Percentiles rank a stretch among this genome's conserved stretches.
phyloP scores from a whole-genome alignment of 1,140 invertebrate genomes.

The Planococcus citri region DNA sequence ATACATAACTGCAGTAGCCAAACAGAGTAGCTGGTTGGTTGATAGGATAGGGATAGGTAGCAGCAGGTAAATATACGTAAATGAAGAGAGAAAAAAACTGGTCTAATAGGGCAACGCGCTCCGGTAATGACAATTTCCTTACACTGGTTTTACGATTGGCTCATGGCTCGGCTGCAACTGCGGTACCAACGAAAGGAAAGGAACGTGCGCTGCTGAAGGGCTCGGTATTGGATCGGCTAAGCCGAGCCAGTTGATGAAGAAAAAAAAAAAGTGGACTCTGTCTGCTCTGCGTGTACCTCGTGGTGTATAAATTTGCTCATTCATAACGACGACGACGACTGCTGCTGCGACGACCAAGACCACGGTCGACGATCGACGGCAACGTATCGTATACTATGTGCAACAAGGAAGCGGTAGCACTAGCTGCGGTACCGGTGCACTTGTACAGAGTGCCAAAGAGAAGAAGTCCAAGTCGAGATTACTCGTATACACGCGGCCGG shows the following conservation, averaged over 20 bases:
- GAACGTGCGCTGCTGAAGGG: not conserved
- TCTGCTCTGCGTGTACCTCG: too few relatives aligned
- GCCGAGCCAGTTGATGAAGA: not conserved
- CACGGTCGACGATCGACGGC: too few relatives aligned
- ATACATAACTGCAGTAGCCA: too few relatives aligned
- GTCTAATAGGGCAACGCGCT: not conserved
- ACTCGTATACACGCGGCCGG: too few relatives aligned
- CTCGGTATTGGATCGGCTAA: not conserved
- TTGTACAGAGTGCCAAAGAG: too few relatives aligned
- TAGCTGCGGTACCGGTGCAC: too few relatives aligned
- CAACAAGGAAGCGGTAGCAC: too few relatives aligned
- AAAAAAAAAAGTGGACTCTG: not conserved
- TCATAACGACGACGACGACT: not conserved
- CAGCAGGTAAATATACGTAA: too few relatives aligned
- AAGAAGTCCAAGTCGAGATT: not conserved
- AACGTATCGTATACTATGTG: too few relatives aligned
- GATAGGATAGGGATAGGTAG: too few relatives aligned
- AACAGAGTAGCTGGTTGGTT: too few relatives aligned
- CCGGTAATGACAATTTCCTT: not conserved
- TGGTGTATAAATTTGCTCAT: constrained; percentile 6
- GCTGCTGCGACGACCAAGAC: not conserved
- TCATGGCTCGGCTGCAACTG: not conserved
- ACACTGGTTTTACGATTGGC: not conserved
- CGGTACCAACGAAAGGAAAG: not conserved
- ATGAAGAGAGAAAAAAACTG: constrained; percentile 4